Evolutionary conservation across 2,113 vertebrate species (phyloP).

Genomic region (Cervus canadensis): DNA sequence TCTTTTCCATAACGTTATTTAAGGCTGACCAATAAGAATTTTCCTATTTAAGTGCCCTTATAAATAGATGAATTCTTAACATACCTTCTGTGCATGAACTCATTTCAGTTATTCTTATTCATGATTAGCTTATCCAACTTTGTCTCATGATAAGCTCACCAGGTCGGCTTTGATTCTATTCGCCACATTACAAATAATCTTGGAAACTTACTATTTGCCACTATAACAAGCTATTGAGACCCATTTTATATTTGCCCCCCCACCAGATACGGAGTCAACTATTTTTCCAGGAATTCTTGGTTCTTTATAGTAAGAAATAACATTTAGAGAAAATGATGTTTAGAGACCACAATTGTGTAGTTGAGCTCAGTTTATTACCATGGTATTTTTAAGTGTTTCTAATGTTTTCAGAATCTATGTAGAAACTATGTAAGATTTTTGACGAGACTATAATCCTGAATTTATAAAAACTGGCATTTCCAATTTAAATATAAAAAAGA

Average conservation of each 20-base stretch:
- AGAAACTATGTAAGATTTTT: not conserved
- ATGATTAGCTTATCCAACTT: not conserved
- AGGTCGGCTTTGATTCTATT: not conserved
- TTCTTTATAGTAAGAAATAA: not conserved
- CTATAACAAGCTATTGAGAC: not conserved
- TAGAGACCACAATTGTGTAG: not conserved
- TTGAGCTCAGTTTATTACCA: not conserved
- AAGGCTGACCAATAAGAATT: not conserved
- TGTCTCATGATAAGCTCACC: not conserved
- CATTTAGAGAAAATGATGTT: not conserved
- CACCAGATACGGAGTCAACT: not conserved
- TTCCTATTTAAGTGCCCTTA: not conserved
- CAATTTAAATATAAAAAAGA: not conserved
- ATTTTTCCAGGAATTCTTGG: not conserved
- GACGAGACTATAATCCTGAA: not conserved
- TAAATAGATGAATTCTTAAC: not conserved
- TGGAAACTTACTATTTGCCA: not conserved
- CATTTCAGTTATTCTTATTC: not conserved
- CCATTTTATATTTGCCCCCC: not conserved
- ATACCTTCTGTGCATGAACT: not conserved
- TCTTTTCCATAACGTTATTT: not conserved
- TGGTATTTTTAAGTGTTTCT: not conserved
- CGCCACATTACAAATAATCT: not conserved
- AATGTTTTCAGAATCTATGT: not conserved
- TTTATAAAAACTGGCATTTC: not conserved